Percentiles rank a stretch among this genome's conserved stretches.
Conservation (phyloP, 2,888 invertebrate species). For the Ennomos erosarius region DNA sequence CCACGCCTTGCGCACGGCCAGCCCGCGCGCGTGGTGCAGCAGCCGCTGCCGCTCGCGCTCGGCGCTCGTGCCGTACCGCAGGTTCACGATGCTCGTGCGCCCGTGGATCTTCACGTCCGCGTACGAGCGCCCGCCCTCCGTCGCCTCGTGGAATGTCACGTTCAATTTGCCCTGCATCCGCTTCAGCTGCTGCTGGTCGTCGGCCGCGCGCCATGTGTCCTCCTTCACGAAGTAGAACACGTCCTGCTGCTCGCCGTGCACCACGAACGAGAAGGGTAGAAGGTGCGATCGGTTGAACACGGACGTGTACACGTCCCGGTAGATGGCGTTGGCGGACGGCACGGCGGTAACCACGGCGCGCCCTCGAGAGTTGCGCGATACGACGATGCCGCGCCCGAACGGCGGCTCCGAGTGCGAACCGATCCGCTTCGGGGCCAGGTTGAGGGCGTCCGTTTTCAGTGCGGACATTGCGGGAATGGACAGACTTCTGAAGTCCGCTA, state of each 20-base stretch:
- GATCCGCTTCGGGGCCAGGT: conserved; percentile 89
- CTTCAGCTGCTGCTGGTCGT: conserved; percentile 95
- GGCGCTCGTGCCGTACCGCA: conserved; percentile 97
- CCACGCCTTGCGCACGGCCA: conserved; percentile 97
- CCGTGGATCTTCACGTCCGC: conserved; percentile 96
- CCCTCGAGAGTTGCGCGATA: conserved; percentile 91
- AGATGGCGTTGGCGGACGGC: conserved; percentile 95
- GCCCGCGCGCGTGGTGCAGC: conserved; percentile 94
- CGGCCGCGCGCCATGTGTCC: conserved; percentile 94
- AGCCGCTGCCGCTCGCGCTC: conserved; percentile 95
- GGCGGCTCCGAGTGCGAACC: conserved; percentile 95
- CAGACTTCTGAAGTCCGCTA: conserved; percentile 90
- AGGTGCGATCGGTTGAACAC: conserved; percentile 96
- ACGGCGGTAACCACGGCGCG: conserved; percentile 94
- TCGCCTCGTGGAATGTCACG: conserved; percentile 95
- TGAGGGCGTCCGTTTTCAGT: conserved; percentile 91
- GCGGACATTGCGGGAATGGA: conserved; percentile 93
- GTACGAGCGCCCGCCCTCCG: conserved; percentile 91
- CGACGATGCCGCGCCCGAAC: conserved; percentile 94
- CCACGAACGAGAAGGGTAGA: conserved; percentile 94
- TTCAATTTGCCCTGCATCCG: conserved; percentile 96
- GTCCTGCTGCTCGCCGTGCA: conserved; percentile 95
- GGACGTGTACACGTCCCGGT: conserved; percentile 95
- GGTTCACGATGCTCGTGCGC: conserved; percentile 94
- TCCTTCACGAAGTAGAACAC: conserved; percentile 97